Evolutionary conservation across 1,140 invertebrate genomes (phyloP), one percentile per base, ranked within the genome.

Genomic region (Mamestra configurata): DNA sequence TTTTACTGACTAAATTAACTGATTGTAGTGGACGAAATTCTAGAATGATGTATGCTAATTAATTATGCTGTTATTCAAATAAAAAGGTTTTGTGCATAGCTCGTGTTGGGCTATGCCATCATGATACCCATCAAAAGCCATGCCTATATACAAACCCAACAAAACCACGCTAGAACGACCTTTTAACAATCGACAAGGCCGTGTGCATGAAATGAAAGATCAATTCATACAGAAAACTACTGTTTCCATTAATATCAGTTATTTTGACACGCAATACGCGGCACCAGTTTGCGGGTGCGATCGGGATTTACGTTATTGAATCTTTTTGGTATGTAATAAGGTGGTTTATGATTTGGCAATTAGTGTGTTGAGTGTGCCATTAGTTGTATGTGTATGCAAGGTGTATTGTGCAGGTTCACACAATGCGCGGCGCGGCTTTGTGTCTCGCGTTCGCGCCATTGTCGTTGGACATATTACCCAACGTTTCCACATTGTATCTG

Each of bases 401-500:
- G 88, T 90, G 91, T 92, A 94, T 94, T 94, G 92, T 94, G 88
- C 88, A 88, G 87, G 86, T 86, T 90, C 86, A 89, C 89, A 93
- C 91, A 94, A 94, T 93, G 89, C 91, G 83, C 82, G 82, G 84
- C 84, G 87, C 79, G 87, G 90, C 90, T 94, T 94, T 94, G 92
- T 94, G 88, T 84, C 88, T 79, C 79, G 88, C 86, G 86, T 91
- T 93, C 89, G 91, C 90, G 87, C 91, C 89, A 92, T 94, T 94
- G 92, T 94, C 88, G 87, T 90, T 86, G 86, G 90, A 93, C 90
- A 90, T 93, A 93, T 94, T 94, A 93, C 91, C 90, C 89, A 92
- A 92, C 90, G 90, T 91, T 91, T 87, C 89, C 86, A 93, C 92
- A 91, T 92, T 92, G 92, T 94, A 90, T 89, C 92, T 91, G 85